Evolutionary conservation across 2,888 invertebrate species (phyloP).

Genomic region (Ellobium chinense): DNA sequence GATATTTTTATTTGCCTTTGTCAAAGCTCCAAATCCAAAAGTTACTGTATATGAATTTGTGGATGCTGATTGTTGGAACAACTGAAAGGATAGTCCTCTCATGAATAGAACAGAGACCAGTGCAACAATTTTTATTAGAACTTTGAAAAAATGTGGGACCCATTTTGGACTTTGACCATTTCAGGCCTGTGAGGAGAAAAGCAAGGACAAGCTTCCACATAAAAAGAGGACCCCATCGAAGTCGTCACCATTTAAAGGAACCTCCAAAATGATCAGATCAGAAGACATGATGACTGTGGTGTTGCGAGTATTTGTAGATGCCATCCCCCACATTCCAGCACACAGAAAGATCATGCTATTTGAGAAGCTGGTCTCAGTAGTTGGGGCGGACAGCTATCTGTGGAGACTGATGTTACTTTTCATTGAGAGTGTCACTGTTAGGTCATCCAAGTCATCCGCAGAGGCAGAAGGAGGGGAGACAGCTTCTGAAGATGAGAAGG

Average conservation of each 20-base stretch:
- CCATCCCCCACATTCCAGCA: constrained; percentile 93
- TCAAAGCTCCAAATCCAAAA: neutral
- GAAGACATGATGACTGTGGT: constrained; percentile 70
- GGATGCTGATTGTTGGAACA: neutral
- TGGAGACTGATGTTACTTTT: constrained; percentile 80
- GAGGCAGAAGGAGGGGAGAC: constrained; percentile 60
- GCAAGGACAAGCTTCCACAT: constrained; percentile 15
- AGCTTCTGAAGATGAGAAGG: constrained; percentile 61
- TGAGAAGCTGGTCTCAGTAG: constrained; percentile 84
- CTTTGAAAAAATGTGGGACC: neutral
- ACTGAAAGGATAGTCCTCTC: neutral
- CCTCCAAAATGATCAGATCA: constrained; percentile 57
- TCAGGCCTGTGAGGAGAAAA: constrained; percentile 65
- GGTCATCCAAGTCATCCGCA: constrained; percentile 77
- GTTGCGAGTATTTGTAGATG: constrained; percentile 93
- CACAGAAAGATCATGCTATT: constrained; percentile 92
- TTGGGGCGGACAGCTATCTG: constrained; percentile 80
- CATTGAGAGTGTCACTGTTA: constrained; percentile 78
- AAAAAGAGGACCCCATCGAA: constrained; percentile 24
- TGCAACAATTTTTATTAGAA: too few species aligned
- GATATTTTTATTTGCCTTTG: too few species aligned
- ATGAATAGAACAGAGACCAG: too few species aligned
- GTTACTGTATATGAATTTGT: neutral
- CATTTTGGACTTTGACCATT: neutral
- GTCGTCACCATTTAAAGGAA: neutral